phyloP scores from a whole-genome alignment of 2,888 invertebrate genomes.

The Agonopterix subpropinquella region DNA sequence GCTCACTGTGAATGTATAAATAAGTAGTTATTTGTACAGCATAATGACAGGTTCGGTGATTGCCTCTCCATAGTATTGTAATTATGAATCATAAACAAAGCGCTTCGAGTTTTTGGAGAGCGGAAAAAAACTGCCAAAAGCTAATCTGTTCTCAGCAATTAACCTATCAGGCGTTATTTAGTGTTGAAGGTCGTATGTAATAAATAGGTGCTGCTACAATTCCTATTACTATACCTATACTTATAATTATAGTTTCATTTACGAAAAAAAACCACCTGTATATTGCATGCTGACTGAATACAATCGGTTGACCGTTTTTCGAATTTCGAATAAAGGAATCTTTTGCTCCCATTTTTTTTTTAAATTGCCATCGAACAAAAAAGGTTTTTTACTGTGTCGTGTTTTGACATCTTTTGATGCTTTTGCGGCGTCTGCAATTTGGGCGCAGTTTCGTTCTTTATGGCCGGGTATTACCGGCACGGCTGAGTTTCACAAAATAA shows the following conservation, averaged over 20 bases:
- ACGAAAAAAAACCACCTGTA: not conserved
- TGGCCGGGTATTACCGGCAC: conserved; percentile 37
- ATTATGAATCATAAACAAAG: conserved; percentile 71
- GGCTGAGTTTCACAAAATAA: conserved; percentile 38
- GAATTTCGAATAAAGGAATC: conserved; percentile 29
- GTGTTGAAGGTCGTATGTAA: conserved; percentile 59
- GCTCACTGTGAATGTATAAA: conserved; percentile 50
- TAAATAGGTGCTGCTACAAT: conserved; percentile 45
- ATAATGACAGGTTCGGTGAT: conserved; percentile 70
- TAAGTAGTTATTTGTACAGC: conserved; percentile 68
- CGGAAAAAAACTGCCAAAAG: conserved; percentile 65
- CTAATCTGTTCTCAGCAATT: conserved; percentile 68
- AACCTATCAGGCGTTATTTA: conserved; percentile 67
- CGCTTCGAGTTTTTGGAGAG: conserved; percentile 39
- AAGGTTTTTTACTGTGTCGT: conserved; percentile 28
- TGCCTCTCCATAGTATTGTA: conserved; percentile 60
- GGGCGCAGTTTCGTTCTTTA: conserved; percentile 29
- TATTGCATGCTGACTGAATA: conserved; percentile 11
- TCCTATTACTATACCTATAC: conserved; percentile 22
- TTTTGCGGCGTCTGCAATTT: conserved; percentile 40
- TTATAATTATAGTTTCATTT: not conserved
- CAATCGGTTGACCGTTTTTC: conserved; percentile 13
- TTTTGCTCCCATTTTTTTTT: conserved; percentile 26
- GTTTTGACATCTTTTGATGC: conserved; percentile 51
- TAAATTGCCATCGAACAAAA: conserved; percentile 49